Evolutionary conservation across 2,888 invertebrate species (phyloP).

Genomic region (Cephus pulcher): DNA sequence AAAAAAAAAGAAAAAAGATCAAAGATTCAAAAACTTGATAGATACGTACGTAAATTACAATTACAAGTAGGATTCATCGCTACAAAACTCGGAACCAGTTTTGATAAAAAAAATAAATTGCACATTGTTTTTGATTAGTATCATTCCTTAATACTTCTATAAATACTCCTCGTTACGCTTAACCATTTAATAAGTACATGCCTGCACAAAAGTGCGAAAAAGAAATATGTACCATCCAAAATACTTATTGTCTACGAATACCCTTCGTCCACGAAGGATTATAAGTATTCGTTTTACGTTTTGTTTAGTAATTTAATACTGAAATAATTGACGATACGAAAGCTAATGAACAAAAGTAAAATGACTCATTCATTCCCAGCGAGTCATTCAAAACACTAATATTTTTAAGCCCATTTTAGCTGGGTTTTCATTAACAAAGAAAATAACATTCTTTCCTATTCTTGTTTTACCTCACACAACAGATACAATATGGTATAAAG

Average conservation of each 20-base stretch:
- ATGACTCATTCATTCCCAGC: background rate
- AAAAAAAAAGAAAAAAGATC: background rate
- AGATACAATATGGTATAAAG: background rate
- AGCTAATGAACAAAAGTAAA: conserved; percentile 13
- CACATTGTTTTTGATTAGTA: conserved; percentile 34
- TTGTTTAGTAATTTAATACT: conserved; percentile 32
- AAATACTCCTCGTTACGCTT: conserved; percentile 8
- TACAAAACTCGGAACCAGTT: conserved; percentile 30
- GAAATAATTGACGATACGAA: conserved; percentile 22
- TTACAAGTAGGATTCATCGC: conserved; percentile 18
- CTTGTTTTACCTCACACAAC: background rate
- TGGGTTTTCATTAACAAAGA: background rate
- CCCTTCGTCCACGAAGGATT: conserved; percentile 20
- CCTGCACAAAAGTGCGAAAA: background rate
- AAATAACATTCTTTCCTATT: background rate
- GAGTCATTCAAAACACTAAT: background rate
- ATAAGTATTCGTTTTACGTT: conserved; percentile 6
- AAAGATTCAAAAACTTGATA: background rate
- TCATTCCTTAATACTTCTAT: conserved; percentile 14
- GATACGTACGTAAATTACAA: background rate
- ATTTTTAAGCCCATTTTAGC: background rate
- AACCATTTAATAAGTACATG: conserved; percentile 15
- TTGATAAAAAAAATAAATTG: conserved; percentile 24
- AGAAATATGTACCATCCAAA: background rate
- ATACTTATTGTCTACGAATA: conserved; percentile 10